Evolutionary conservation across 2,113 vertebrate species (phyloP), one percentile per base, ranked within the genome.

Genomic region (Lipotes vexillifer): DNA sequence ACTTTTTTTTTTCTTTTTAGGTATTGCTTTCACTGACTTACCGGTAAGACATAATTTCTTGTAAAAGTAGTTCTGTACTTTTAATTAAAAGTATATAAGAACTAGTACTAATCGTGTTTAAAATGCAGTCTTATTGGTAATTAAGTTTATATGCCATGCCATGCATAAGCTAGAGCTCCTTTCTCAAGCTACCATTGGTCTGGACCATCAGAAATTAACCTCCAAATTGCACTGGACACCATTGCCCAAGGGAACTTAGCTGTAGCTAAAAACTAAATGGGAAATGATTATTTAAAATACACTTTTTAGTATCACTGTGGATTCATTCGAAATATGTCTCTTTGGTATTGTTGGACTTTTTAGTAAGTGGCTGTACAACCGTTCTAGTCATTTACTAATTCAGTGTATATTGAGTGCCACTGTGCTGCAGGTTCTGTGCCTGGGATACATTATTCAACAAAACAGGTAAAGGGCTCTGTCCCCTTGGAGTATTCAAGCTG

Each of bases 11-110:
- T 98, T 10, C 17, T 31, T 98, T 98, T 13, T 97, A 99, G 99
- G 99, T 98, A 99, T 99, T 85, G 99, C 99, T 98, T 99, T 99
- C 98, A 99, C 99, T 59, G 99, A 99, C 91, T 96, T 99, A 98
- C 99, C 99, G 98, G 99, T 99, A 99, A 99, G 99, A 98, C 29
- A 52, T n/a, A 75, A 97, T 86, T 96, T 95, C 83, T 97, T 97
- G 97, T 97, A 80, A 94, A 94, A 87, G 85, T 52, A 72, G 69
- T 81, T 97, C 75, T 92, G 20, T 5, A 66, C 94, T 97, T 96
- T 82, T 94, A 93, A 66, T 77, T 85, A 95, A 91, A 89, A 59
- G 6, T 55, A 12, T 90, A 38, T 93, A 59, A 74, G 92, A 88
- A 77, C 29, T 46, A 86, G 20, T 71, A n/a, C 15, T 90, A 8